Evolutionary conservation across 2,888 invertebrate genomes (phyloP), one percentile per base, ranked within the genome.

Genomic region (Cryptops parisi): DNA sequence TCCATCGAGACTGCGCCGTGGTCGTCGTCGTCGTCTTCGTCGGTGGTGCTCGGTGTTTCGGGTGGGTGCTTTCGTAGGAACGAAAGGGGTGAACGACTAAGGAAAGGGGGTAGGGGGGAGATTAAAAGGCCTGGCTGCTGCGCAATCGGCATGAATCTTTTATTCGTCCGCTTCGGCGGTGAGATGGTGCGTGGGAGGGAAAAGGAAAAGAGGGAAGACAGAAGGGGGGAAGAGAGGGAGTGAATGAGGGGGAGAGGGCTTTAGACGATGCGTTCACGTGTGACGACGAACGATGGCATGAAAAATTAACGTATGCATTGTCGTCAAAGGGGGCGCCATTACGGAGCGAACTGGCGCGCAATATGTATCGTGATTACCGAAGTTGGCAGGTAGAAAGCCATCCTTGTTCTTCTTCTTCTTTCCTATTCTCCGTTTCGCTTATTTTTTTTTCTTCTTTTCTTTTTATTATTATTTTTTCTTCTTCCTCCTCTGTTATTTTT

Each of bases 261-360:
- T 50, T 40, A 50, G 50, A 40, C n/a, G 50, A 50, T 50, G 50
- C 50, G 50, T 50, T 50, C 50, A 50, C 50, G 50, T 50, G 50
- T 50, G 50, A 50, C 50, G 26, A 38, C 40, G 17, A 50, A 50
- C 50, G 50, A 50, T 50, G 50, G 33, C 50, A 50, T 50, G 50
- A 50, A 50, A 50, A 50, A 50, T 50, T 50, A 50, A 50, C 50
- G 41, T 50, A 41, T 50, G 41, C 50, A 40, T 50, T 50, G 50
- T 50, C 50, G 41, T 50, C 50, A 48, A 48, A 48, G 33, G 23
- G 48, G 27, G 33, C 38, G 22, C 38, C 38, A 33, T 48, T 48
- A 48, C 48, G 38, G 38, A 48, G 38, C 47, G 47, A 46, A 46
- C 47, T 46, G 47, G 47, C 47, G 47, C 47, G 26, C 26, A 46